A percentile compares a stretch with the other conserved stretches of the same genome.
Evolutionary conservation across 2,797 vertebrate genomes (phyloP).

Genomic region (Onychomys leucogaster): DNA sequence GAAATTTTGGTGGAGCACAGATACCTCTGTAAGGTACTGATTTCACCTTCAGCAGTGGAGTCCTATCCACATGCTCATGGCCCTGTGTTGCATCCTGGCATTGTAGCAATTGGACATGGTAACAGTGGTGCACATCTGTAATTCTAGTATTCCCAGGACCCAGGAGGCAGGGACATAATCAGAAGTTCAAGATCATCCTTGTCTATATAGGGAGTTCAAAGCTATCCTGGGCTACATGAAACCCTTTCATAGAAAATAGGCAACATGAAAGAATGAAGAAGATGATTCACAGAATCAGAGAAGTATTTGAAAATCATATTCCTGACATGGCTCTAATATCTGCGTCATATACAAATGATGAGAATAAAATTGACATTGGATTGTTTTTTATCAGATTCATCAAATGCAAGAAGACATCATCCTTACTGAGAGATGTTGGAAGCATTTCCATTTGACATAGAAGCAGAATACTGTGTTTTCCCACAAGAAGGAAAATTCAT

Average conservation of each 20-base stretch:
- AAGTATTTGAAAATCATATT: slow-evolving; percentile 39
- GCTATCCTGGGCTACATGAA: neutral
- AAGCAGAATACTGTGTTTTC: neutral
- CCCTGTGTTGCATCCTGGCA: neutral
- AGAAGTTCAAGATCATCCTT: neutral
- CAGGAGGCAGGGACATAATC: neutral
- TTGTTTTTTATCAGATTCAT: slow-evolving; percentile 48
- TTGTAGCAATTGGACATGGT: neutral
- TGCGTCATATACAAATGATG: neutral
- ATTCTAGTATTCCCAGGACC: neutral
- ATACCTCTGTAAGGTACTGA: neutral
- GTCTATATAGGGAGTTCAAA: neutral
- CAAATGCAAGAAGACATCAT: slow-evolving; percentile 11
- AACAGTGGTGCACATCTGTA: neutral
- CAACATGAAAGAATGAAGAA: slow-evolving; percentile 37
- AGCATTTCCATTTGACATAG: slow-evolving; percentile 25
- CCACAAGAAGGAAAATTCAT: slow-evolving; percentile 43
- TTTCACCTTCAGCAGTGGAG: neutral
- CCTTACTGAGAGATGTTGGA: slow-evolving; percentile 7
- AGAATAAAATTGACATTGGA: slow-evolving; percentile 20
- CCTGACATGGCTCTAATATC: neutral
- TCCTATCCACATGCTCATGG: neutral
- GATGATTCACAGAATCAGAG: neutral
- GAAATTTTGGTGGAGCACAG: neutral
- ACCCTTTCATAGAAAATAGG: neutral